Conservation (phyloP, 1,140 invertebrate species). For the Cardiocondyla obscurior region DNA sequence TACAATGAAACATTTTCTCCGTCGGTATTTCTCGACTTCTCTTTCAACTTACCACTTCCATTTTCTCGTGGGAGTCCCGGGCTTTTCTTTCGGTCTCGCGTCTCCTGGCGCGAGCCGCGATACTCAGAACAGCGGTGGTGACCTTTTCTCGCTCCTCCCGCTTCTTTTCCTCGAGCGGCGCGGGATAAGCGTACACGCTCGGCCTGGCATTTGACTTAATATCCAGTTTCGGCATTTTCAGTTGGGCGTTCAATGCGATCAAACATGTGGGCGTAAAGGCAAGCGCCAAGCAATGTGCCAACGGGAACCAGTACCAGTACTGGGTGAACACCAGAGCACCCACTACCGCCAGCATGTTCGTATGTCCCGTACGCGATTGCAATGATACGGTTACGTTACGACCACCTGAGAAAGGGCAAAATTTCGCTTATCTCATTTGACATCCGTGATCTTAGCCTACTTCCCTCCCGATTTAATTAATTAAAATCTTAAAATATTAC, state of each 20-base stretch:
- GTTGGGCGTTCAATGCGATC: conserved; percentile 96
- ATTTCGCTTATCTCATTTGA: neutral
- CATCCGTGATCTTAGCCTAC: neutral
- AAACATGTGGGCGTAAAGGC: conserved; percentile 98
- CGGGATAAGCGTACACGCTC: conserved; percentile 97
- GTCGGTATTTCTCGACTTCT: neutral
- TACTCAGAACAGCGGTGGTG: conserved; percentile 98
- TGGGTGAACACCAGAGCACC: conserved; percentile 99
- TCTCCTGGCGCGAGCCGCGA: conserved; percentile 95
- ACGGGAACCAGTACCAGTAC: conserved; percentile 99
- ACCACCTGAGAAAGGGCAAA: conserved; percentile 88
- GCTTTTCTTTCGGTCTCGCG: conserved; percentile 88
- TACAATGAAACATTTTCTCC: neutral
- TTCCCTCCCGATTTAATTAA: neutral
- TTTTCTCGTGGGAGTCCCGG: conserved; percentile 87
- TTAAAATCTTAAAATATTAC: neutral
- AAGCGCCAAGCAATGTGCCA: conserved; percentile 97
- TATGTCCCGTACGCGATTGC: conserved; percentile 98
- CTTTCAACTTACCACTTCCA: conserved; percentile 87
- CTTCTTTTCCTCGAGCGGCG: conserved; percentile 98
- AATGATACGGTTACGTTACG: conserved; percentile 98
- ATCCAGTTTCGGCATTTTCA: conserved; percentile 99
- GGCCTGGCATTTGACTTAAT: conserved; percentile 97
- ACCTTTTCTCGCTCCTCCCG: conserved; percentile 98
- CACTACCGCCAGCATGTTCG: conserved; percentile 98